phyloP scores from a whole-genome alignment of 2,113 vertebrate genomes.

The Calypte anna region DNA sequence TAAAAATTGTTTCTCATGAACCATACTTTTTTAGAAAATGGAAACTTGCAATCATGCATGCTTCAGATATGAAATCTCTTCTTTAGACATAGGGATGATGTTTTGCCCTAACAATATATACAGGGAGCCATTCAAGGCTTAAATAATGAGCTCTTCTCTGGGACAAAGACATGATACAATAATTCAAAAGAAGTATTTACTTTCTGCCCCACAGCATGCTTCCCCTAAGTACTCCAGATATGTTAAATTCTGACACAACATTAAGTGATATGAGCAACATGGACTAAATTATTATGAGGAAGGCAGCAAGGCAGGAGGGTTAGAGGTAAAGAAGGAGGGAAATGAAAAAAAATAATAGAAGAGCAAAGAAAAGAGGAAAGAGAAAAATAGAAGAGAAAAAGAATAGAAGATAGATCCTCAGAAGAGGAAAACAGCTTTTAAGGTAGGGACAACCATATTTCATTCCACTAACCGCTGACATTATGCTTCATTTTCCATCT shows the following conservation, averaged over 20 bases:
- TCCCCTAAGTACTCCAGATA: not conserved
- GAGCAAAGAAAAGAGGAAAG: not conserved
- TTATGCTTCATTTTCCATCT: not conserved
- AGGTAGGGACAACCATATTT: not conserved
- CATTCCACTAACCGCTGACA: not conserved
- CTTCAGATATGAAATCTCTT: not conserved
- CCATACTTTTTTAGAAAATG: not conserved
- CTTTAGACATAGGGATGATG: not conserved
- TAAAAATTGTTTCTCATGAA: not conserved
- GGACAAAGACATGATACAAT: not conserved
- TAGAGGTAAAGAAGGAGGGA: too few relatives aligned
- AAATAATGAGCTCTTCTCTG: not conserved
- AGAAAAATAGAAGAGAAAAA: not conserved
- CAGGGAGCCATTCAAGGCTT: not conserved
- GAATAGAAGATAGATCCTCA: not conserved
- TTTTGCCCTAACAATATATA: not conserved
- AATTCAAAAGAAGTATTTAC: not conserved
- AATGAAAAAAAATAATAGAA: too few relatives aligned
- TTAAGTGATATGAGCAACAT: not conserved
- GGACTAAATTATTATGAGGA: not conserved
- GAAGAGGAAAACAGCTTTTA: not conserved
- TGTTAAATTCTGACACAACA: not conserved
- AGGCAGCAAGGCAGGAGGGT: too few relatives aligned
- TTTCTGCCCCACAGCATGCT: not conserved
- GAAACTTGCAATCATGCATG: not conserved